Conservation (phyloP, 2,888 invertebrate genomes). For the Hanleya hanleyi region DNA sequence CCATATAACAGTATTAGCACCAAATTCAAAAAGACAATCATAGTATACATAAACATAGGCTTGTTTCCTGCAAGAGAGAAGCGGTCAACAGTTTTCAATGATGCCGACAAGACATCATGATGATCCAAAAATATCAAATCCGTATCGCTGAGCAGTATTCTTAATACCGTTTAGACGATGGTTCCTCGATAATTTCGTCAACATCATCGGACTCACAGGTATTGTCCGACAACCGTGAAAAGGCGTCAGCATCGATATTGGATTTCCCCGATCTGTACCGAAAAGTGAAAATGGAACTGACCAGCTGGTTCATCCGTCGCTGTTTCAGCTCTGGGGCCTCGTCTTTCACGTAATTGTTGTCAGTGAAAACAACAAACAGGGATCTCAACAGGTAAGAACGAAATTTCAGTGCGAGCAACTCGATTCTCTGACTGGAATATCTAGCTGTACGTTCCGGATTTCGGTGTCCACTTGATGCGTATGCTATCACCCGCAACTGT, state of each 20-base stretch:
- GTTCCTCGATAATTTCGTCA: not conserved
- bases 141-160: no score
- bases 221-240: constrained; percentile 16
- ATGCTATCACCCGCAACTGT: constrained; percentile 27
- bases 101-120: no score
- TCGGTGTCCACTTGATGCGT: not conserved
- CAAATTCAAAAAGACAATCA: no score
- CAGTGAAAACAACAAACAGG: constrained; percentile 22
- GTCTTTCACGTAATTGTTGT: constrained; percentile 25
- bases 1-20: no score
- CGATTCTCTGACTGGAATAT: constrained; percentile 34
- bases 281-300: constrained; percentile 21
- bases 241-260: constrained; percentile 20
- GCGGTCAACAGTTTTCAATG: no score
- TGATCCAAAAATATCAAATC: no score
- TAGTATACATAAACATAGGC: no score
- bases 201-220: not conserved
- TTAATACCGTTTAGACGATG: not conserved
- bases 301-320: constrained; percentile 29
- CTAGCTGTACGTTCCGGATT: constrained; percentile 19
- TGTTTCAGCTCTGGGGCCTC: constrained; percentile 27
- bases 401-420: constrained; percentile 35
- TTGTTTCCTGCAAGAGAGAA: no score
- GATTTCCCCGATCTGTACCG: constrained; percentile 16
- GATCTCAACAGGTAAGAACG: constrained; percentile 24